phyloP scores from a whole-genome alignment of 2,797 vertebrate species.

The Chaenodraco wilsoni region DNA sequence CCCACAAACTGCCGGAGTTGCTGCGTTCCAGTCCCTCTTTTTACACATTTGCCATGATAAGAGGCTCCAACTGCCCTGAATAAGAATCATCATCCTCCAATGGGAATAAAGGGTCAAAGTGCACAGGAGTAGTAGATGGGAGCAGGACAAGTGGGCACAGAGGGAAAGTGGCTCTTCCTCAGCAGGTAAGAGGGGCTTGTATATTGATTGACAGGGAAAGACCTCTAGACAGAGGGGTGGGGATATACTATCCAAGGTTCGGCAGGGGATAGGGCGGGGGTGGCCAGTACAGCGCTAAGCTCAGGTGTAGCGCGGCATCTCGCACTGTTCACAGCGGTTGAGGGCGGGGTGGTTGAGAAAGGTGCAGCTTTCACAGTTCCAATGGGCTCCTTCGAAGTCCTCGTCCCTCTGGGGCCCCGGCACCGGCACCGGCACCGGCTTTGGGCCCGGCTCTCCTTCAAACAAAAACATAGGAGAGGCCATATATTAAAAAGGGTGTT shows the following conservation, averaged over 20 bases:
- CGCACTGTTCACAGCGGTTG: slow-evolving; percentile 98
- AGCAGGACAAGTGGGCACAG: slow-evolving; percentile 80
- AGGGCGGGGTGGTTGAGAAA: slow-evolving; percentile 99
- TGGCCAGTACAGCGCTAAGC: slow-evolving; percentile 54
- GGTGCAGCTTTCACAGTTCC: slow-evolving; percentile 99
- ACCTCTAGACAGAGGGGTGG: slow-evolving; percentile 54
- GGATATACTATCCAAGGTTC: slow-evolving; percentile 55
- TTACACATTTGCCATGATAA: slow-evolving; percentile 48
- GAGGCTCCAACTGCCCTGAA: slow-evolving; percentile 52
- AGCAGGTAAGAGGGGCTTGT: slow-evolving; percentile 71
- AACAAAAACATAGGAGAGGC: slow-evolving; percentile 24
- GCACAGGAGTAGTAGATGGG: slow-evolving; percentile 72
- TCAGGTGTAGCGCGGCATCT: slow-evolving; percentile 99
- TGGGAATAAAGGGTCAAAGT: slow-evolving; percentile 82
- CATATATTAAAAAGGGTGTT: not conserved
- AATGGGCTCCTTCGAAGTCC: slow-evolving; percentile 97
- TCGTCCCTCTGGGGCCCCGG: slow-evolving; percentile 90
- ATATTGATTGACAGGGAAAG: slow-evolving; percentile 64
- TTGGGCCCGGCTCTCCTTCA: slow-evolving; percentile 84
- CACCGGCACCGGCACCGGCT: slow-evolving; percentile 75
- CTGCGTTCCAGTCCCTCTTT: slow-evolving; percentile 40
- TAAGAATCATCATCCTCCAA: slow-evolving; percentile 56
- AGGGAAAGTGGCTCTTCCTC: slow-evolving; percentile 74
- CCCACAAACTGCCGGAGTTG: slow-evolving; percentile 37
- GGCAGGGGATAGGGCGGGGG: slow-evolving; percentile 53